Base-by-base conservation (phyloP, 2,113 vertebrate genomes). In the Trinectes maculatus region DNA sequence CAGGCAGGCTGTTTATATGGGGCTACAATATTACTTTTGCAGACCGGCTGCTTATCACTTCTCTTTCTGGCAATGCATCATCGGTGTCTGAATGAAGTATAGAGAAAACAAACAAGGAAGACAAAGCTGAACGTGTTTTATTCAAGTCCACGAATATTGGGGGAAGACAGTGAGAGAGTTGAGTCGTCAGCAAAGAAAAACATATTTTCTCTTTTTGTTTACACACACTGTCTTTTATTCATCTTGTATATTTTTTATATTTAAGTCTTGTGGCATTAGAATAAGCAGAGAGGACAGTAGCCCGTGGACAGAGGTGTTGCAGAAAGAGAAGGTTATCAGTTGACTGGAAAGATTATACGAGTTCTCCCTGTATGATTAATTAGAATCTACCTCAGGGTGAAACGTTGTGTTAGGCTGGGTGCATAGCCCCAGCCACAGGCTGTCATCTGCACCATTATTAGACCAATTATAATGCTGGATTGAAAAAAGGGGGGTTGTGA, bases 401-500 rank as follows among this genome's bases (percentile, higher is more conserved):
- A 65, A 65, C 1, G 6, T 39, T 19, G 37, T 7, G 34, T 64
- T 55, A 65, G 49, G 53, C 42, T 61, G 64, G 65, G 47, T 52
- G 56, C 40, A 40, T 42, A 34, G 37, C 9, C 31, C 31, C 33
- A 60, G 77, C 36, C 47, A 70, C 37, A 8, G 42, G 60, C 49
- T 60, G 70, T 70, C 70, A 66, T 64, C 39, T 42, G 15, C 1
- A 6, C 53, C 57, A 58, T 79, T 68, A 83, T 86, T 62, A 80
- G 60, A 71, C 72, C 73, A 73, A 84, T 79, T 79, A 80, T 62
- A 52, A 46, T 39, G 61, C 43, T 40, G 51, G 31, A 56, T 59
- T 42, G 47, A 21, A 58, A 63, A 46, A 8, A 47, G 21, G 25
- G 24, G 31, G 9, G 10, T 13, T 6, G 39, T 1, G 33, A 53